phyloP scores from a whole-genome alignment of 1,140 invertebrate species.

The Diorhabda sublineata region DNA sequence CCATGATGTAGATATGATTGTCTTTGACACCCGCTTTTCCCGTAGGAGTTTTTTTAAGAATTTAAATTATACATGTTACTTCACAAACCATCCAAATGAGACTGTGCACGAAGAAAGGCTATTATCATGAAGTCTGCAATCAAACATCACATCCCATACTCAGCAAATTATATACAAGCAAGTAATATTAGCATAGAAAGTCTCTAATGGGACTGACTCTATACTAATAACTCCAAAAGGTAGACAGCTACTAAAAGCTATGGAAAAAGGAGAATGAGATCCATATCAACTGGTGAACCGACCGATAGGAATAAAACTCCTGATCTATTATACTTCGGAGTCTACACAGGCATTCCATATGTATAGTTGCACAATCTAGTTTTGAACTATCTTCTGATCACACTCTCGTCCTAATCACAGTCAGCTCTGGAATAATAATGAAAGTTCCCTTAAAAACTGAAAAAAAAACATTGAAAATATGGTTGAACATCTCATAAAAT shows the following conservation, averaged over 20 bases:
- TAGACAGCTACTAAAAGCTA: not conserved
- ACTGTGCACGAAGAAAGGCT: not conserved
- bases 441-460: not conserved
- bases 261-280: not conserved
- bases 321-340: not conserved
- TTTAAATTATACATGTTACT: not conserved
- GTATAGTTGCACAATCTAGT: not conserved
- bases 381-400: not conserved
- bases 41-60: not conserved
- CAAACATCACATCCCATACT: not conserved
- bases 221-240: not conserved
- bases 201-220: not conserved
- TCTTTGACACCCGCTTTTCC: not conserved
- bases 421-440: not conserved
- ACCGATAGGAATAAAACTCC: not conserved
- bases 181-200: not conserved
- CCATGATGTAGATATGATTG: not conserved
- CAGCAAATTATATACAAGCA: not conserved
- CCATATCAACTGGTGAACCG: not conserved
- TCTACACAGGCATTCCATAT: not conserved
- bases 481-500: no score
- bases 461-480: no score
- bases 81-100: not conserved
- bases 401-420: not conserved
- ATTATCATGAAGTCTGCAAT: not conserved